Evolutionary conservation across 2,888 invertebrate species (phyloP), one percentile per base, ranked within the genome.

Genomic region (Drosophila suboccidentalis): DNA sequence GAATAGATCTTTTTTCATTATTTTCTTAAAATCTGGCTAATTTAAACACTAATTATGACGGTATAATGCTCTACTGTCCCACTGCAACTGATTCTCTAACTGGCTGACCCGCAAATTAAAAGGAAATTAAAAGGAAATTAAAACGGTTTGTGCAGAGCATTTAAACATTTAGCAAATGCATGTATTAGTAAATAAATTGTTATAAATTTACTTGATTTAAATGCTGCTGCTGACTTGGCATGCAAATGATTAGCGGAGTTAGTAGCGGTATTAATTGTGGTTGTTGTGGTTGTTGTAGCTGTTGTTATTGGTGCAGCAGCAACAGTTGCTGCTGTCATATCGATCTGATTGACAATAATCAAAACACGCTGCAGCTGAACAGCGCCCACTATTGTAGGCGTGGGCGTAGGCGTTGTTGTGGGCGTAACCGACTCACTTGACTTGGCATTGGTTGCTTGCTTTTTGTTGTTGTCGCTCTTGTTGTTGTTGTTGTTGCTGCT

Each of bases 331-430:
- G 71, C 65, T 26, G 50, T 32, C 29, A 75, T 60, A 80, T 82
- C 82, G 70, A 86, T 87, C 58, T 78, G 75, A 82, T 87, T 80
- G 80, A 89, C 82, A 72, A 87, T 75, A 65, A 86, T 85, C 63
- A 87, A 67, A 67, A 87, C 78, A 65, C 66, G 64, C 63, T 69
- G 74, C 51, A 73, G 47, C 41, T 79, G 79, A 43, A 49, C 63
- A 59, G 46, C 64, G 64, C 51, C 51, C 64, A 47, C 59, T 51
- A 22, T 55, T 69, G 74, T 53, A 50, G 68, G 59, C 67, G 78
- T 68, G 50, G 54, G 49, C 59, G 43, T 38, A 26, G 65, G 60
- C 67, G 69, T 65, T 47, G 36, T 8, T 44, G 55, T 55, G 66
- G 72, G 67, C 71, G 73, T 63, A 49, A 47, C 44, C 75, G 80